Conservation (phyloP, 2,113 vertebrate genomes). For the Camelus dromedarius region DNA sequence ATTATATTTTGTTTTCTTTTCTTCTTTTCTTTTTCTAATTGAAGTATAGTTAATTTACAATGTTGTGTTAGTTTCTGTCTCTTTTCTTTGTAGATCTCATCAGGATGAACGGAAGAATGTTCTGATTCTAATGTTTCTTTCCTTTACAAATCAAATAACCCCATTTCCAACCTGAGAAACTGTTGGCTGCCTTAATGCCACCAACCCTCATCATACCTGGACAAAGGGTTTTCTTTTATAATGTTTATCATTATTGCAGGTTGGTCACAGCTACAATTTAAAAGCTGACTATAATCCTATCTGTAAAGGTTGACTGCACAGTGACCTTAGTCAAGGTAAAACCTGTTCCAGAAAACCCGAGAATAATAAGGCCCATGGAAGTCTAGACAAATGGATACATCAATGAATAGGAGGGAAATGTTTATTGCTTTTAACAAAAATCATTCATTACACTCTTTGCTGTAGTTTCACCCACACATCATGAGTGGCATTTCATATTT, state of each 20-base stretch:
- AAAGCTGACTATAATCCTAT: constrained; percentile 12
- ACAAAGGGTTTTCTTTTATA: constrained; percentile 40
- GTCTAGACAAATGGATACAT: background rate
- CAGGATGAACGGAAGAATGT: background rate
- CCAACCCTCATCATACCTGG: background rate
- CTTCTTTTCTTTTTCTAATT: no score
- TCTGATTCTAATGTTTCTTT: background rate
- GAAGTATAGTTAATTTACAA: no score
- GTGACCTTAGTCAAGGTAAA: constrained; percentile 36
- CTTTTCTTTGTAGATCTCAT: background rate
- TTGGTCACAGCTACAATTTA: background rate
- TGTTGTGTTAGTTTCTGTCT: background rate
- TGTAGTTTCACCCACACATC: background rate
- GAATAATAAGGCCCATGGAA: background rate
- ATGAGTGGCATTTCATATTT: background rate
- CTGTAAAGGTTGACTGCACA: constrained; percentile 27
- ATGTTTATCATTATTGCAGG: constrained; percentile 9
- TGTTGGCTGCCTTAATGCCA: background rate
- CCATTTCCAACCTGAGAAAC: background rate
- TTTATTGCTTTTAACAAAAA: constrained; percentile 40
- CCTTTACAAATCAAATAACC: constrained; percentile 41
- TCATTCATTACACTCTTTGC: background rate
- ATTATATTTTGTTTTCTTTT: background rate
- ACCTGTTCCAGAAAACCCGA: background rate
- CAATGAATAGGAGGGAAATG: background rate